A percentile compares a stretch with the other conserved stretches of the same genome.
Evolutionary conservation across 1,140 invertebrate genomes (phyloP).

Genomic region (Atta colombica): DNA sequence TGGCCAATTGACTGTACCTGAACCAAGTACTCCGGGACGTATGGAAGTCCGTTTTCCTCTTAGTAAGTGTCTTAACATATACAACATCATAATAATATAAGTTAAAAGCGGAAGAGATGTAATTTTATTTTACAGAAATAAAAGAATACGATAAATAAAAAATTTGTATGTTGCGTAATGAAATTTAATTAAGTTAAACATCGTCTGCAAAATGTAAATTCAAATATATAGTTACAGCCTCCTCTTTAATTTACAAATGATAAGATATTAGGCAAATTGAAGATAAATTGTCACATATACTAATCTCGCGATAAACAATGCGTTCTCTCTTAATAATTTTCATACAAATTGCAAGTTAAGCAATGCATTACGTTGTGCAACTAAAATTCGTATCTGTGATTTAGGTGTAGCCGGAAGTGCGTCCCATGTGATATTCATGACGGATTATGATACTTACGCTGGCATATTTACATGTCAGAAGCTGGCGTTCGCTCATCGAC

Average conservation of each 20-base stretch:
- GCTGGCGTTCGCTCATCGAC: constrained; percentile 90
- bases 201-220: neutral
- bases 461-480: constrained; percentile 94
- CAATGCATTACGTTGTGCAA: constrained; percentile 1
- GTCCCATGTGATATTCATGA: constrained; percentile 91
- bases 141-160: constrained; percentile 1
- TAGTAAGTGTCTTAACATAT: constrained; percentile 88
- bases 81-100: neutral
- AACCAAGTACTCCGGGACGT: constrained; percentile 89
- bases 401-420: constrained; percentile 91
- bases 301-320: constrained; percentile 4
- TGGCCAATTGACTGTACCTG: constrained; percentile 89
- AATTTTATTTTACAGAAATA: neutral
- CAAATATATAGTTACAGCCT: neutral
- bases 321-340: constrained; percentile 8
- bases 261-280: constrained; percentile 30
- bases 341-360: constrained; percentile 2
- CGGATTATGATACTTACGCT: constrained; percentile 92
- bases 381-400: constrained; percentile 59
- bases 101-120: neutral
- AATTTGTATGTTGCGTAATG: neutral
- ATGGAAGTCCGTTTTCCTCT: constrained; percentile 93
- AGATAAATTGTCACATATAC: neutral
- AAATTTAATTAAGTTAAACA: neutral
- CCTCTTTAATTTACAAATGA: constrained; percentile 10